phyloP scores from a whole-genome alignment of 2,113 vertebrate genomes.

The Cyrtonyx montezumae region DNA sequence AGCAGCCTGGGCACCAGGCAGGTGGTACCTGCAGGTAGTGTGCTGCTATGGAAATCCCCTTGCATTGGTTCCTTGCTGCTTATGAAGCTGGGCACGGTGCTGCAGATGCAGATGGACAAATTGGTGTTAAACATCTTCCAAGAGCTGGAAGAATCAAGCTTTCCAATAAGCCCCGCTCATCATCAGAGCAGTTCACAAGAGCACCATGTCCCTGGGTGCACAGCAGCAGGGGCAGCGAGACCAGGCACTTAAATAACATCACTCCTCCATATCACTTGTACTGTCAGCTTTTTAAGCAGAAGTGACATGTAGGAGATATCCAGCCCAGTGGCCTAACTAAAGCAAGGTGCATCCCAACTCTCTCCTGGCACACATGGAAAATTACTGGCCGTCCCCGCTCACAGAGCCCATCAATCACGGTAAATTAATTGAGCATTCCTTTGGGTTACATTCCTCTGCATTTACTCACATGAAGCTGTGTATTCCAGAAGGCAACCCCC shows the following conservation, averaged over 20 bases:
- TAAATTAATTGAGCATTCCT: not conserved
- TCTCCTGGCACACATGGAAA: not conserved
- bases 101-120: not conserved
- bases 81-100: not conserved
- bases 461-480: not conserved
- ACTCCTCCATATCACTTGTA: not conserved
- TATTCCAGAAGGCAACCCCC: not conserved
- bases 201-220: not conserved
- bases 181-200: accelerated
- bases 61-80: not conserved
- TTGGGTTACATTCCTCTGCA: not conserved
- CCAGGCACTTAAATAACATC: not conserved
- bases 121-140: not conserved
- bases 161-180: not conserved
- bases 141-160: not conserved
- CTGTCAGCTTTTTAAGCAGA: not conserved
- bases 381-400: not conserved
- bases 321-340: not conserved
- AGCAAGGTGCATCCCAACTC: not conserved
- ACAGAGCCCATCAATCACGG: not conserved
- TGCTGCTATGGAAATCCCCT: not conserved
- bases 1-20: not conserved
- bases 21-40: not conserved
- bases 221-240: not conserved
- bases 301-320: not conserved